These are phyloP conservation scores for Paguma larvata DNA, from an alignment of 2,797 vertebrate genomes.

Conservation along the genomic window DNA sequence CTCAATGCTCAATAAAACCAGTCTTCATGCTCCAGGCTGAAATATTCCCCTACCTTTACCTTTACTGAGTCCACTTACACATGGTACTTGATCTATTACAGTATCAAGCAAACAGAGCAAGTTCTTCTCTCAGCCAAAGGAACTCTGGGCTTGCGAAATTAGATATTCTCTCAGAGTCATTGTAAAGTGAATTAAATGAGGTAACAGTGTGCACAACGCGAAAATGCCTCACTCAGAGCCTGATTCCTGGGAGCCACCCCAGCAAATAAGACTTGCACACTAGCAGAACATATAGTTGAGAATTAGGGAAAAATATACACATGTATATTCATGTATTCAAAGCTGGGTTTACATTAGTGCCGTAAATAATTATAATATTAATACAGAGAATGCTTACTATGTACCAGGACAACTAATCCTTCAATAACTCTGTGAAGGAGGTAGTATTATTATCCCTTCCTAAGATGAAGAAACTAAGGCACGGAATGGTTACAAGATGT, in stretches of 20 bases:
- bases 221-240: neutral
- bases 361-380: neutral
- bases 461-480: neutral
- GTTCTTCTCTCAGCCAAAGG: neutral
- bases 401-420: neutral
- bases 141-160: neutral
- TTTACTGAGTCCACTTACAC: neutral
- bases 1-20: neutral
- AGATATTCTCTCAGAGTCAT: neutral
- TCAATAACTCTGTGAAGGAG: neutral
- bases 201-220: neutral
- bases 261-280: neutral
- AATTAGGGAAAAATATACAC: neutral
- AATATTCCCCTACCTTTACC: slow-evolving; percentile 19
- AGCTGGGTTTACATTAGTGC: neutral
- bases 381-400: neutral
- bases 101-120: slow-evolving; percentile 45
- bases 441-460: neutral
- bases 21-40: neutral
- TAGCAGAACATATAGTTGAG: neutral
- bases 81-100: slow-evolving; percentile 24
- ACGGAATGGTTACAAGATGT: neutral
- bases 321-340: neutral
- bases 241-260: neutral
- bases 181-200: slow-evolving; percentile 16